Evolutionary conservation across 2,888 invertebrate genomes (phyloP).

Genomic region (Ditula angustiorana): DNA sequence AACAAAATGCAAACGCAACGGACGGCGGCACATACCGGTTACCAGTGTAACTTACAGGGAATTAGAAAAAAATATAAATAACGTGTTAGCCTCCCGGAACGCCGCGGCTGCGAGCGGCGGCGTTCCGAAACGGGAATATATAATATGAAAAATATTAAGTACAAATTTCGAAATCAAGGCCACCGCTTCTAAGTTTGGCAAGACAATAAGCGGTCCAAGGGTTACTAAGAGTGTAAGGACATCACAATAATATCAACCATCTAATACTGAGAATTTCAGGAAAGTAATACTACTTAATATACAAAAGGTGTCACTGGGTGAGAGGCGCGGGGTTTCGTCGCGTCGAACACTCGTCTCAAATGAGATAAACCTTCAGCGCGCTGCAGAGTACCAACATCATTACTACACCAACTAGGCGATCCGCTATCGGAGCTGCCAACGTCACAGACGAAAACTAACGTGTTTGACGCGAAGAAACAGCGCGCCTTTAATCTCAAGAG

Average conservation of each 20-base stretch:
- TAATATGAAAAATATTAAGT: constrained; percentile 72
- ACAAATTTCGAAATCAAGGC: constrained; percentile 57
- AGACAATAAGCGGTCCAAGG: constrained; percentile 67
- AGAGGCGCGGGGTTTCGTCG: constrained; percentile 46
- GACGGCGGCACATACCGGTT: constrained; percentile 61
- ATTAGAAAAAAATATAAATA: constrained; percentile 59
- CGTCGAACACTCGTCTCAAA: constrained; percentile 35
- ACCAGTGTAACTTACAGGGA: constrained; percentile 69
- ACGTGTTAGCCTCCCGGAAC: constrained; percentile 44
- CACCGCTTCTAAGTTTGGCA: constrained; percentile 69
- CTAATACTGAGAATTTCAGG: constrained; percentile 78
- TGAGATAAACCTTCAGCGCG: background rate
- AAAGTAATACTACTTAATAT: constrained; percentile 78
- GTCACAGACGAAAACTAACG: constrained; percentile 6
- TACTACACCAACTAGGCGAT: background rate
- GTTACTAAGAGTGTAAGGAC: constrained; percentile 55
- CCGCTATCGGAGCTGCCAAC: background rate
- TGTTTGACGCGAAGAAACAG: constrained; percentile 39
- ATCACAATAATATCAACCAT: constrained; percentile 77
- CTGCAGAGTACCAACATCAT: background rate
- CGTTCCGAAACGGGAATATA: constrained; percentile 45
- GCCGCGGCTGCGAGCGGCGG: constrained; percentile 25
- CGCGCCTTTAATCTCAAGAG: constrained; percentile 71
- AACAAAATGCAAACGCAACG: constrained; percentile 50
- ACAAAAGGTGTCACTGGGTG: constrained; percentile 75